Percentiles rank a stretch among this genome's conserved stretches.
Evolutionary conservation across 1,140 invertebrate genomes (phyloP).

Genomic region (Hetaerina americana): DNA sequence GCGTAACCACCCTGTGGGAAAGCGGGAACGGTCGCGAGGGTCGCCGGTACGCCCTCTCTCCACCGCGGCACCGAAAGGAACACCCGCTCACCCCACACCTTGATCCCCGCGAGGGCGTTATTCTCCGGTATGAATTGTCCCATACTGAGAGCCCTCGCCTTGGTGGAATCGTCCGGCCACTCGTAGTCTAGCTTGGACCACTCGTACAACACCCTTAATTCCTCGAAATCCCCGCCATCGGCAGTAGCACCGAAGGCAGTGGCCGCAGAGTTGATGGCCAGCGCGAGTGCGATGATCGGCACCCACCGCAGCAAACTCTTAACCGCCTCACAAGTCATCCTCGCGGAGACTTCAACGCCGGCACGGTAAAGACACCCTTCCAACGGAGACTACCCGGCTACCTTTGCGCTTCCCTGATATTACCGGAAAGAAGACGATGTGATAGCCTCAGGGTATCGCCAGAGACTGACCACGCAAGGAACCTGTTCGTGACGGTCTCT

Average conservation of each 20-base stretch:
- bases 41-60: constrained; percentile 48
- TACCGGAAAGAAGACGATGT: neutral
- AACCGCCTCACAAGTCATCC: neutral
- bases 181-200: constrained; percentile 29
- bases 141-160: constrained; percentile 29
- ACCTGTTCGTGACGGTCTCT: neutral
- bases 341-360: neutral
- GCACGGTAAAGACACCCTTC: neutral
- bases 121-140: constrained; percentile 43
- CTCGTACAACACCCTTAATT: constrained; percentile 31
- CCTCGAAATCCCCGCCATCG: neutral
- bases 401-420: neutral
- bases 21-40: constrained; percentile 41
- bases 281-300: no score
- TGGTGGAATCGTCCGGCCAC: constrained; percentile 28
- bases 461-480: neutral
- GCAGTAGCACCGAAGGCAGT: no score
- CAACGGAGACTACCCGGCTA: neutral
- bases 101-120: constrained; percentile 45
- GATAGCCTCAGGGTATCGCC: neutral
- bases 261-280: no score
- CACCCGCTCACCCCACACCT: constrained; percentile 43
- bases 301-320: neutral
- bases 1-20: constrained; percentile 31
- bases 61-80: constrained; percentile 49